Evolutionary conservation across 2,797 vertebrate genomes (phyloP).

Genomic region (Paratrypauchen microcephalus): DNA sequence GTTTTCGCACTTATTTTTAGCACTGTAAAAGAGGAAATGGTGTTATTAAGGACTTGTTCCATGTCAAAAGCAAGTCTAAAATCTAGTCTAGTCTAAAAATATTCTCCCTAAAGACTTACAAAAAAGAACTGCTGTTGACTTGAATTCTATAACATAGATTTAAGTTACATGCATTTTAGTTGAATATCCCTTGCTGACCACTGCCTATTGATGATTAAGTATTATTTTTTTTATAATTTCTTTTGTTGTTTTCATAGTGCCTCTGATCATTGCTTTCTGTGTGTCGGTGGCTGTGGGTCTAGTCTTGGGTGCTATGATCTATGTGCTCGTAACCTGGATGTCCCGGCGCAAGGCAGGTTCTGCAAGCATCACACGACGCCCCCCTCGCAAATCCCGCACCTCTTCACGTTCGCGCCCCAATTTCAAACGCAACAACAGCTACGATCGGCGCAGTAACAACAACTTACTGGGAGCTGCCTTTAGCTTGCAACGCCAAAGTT

Average conservation of each 20-base stretch:
- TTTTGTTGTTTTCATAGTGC: constrained; percentile 69
- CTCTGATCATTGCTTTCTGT: constrained; percentile 90
- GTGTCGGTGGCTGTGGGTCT: constrained; percentile 90
- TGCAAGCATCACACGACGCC: constrained; percentile 87
- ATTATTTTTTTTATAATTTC: background rate
- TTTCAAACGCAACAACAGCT: constrained; percentile 87
- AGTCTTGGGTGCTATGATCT: constrained; percentile 86
- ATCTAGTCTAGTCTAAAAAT: background rate
- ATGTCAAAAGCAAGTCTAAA: background rate
- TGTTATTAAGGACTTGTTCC: background rate
- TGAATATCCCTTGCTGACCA: background rate
- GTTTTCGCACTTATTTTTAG: constrained; percentile 12
- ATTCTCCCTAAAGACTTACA: background rate
- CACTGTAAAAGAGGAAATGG: constrained; percentile 10
- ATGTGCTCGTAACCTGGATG: constrained; percentile 85
- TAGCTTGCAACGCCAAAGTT: constrained; percentile 89
- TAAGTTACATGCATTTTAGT: too few relatives aligned
- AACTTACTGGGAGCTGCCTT: constrained; percentile 92
- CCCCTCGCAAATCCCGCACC: constrained; percentile 71
- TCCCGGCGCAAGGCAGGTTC: constrained; percentile 87
- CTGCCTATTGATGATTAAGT: background rate
- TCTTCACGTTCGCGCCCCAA: constrained; percentile 78
- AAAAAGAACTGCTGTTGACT: too few relatives aligned
- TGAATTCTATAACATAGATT: too few relatives aligned
- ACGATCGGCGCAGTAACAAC: constrained; percentile 87